phyloP scores from a whole-genome alignment of 1,140 invertebrate genomes.

The Danaus melanippus region DNA sequence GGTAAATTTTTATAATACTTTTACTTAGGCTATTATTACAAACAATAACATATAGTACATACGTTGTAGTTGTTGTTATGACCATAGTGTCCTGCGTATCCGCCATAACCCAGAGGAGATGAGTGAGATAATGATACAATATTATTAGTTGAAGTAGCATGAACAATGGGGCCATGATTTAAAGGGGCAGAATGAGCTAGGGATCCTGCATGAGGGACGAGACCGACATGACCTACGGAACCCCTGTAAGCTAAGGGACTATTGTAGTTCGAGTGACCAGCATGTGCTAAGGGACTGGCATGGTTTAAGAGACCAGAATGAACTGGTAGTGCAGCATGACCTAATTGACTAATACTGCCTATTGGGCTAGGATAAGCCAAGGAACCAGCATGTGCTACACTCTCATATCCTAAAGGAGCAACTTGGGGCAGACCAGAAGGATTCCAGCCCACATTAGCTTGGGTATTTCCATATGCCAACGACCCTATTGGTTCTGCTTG shows the following conservation, averaged over 20 bases:
- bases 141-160: slow-evolving; percentile 26
- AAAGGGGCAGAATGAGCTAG: slow-evolving; percentile 16
- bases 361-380: slow-evolving; percentile 15
- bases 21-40: slow-evolving; percentile 1
- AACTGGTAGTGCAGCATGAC: slow-evolving; percentile 17
- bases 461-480: slow-evolving; percentile 9
- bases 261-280: slow-evolving; percentile 24
- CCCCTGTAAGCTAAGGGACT: slow-evolving; percentile 24
- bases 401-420: too few relatives aligned
- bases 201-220: slow-evolving; percentile 13
- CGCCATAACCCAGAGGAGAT: slow-evolving; percentile 15
- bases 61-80: slow-evolving; percentile 7
- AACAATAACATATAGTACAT: slow-evolving; percentile 4
- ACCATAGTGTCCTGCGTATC: slow-evolving; percentile 12
- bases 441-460: too few relatives aligned
- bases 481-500: slow-evolving; percentile 3
- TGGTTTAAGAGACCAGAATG: slow-evolving; percentile 23
- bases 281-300: slow-evolving; percentile 27
- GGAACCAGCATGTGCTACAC: slow-evolving; percentile 21
- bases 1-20: slow-evolving; percentile 5
- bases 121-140: slow-evolving; percentile 21
- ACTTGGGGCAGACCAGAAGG: too few relatives aligned
- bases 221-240: slow-evolving; percentile 16
- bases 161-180: slow-evolving; percentile 19
- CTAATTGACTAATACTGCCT: not conserved